These are phyloP conservation scores for Stenurella melanura DNA, from an alignment of 2,888 invertebrate genomes.

Conservation along the genomic window DNA sequence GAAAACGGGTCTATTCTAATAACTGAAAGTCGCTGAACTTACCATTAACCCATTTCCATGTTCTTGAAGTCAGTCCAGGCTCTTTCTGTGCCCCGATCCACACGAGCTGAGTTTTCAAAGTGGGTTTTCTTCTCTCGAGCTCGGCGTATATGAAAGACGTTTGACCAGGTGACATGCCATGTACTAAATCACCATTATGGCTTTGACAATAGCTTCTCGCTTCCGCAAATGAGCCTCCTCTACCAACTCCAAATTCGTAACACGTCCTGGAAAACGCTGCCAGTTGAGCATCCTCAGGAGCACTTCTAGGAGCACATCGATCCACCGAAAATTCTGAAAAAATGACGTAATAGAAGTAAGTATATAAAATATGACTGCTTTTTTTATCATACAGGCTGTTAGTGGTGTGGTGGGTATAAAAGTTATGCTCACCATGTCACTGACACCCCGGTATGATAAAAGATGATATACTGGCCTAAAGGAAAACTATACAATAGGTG, in stretches of 20 bases:
- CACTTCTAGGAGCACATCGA: constrained; percentile 84
- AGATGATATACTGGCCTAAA: too few species aligned
- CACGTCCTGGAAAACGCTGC: constrained; percentile 91
- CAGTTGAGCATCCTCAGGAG: constrained; percentile 86
- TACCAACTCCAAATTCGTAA: constrained; percentile 90
- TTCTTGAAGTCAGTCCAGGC: constrained; percentile 86
- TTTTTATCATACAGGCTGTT: too few species aligned
- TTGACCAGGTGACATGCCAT: constrained; percentile 77
- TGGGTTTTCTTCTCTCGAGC: constrained; percentile 86
- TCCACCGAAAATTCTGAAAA: constrained; percentile 88
- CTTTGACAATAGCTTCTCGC: constrained; percentile 84
- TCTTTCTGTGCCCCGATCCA: constrained; percentile 96
- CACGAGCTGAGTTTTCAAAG: constrained; percentile 88
- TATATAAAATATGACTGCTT: background rate
- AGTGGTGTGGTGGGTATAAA: too few species aligned
- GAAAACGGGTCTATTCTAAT: too few species aligned
- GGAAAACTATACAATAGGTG: too few species aligned
- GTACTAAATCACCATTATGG: constrained; percentile 82
- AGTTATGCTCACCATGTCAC: too few species aligned
- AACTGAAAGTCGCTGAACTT: constrained; percentile 63
- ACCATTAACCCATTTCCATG: constrained; percentile 95
- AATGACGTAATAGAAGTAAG: constrained; percentile 31
- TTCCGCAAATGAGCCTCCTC: constrained; percentile 88
- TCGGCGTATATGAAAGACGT: constrained; percentile 84
- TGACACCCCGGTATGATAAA: too few species aligned